Conservation (phyloP, 1,140 invertebrate species). For the Drosophila pandora region DNA sequence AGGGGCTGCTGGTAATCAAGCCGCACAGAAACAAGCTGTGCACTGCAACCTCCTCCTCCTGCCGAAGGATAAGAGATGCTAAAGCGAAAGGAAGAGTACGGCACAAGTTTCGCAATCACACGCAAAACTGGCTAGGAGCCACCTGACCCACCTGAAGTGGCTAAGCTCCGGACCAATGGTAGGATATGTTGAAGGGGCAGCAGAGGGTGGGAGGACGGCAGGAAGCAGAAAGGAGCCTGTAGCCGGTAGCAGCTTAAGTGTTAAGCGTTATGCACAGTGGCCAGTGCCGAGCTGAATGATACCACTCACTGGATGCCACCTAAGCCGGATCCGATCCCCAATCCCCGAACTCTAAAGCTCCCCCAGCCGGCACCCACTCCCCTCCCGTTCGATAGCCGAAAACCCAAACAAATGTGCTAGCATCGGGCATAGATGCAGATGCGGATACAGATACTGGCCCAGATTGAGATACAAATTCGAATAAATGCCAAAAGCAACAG, state of each 20-base stretch:
- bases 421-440: slow-evolving; percentile 21
- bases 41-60: slow-evolving; percentile 24
- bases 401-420: slow-evolving; percentile 52
- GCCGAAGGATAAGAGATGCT: slow-evolving; percentile 27
- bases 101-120: slow-evolving; percentile 58
- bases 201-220: neutral
- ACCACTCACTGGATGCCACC: slow-evolving; percentile 43
- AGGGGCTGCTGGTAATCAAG: slow-evolving; percentile 48
- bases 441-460: slow-evolving; percentile 35
- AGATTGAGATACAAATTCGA: slow-evolving; percentile 77
- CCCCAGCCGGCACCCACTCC: neutral
- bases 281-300: slow-evolving; percentile 35
- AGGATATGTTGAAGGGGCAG: slow-evolving; percentile 13
- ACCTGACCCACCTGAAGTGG: slow-evolving; percentile 34
- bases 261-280: slow-evolving; percentile 79
- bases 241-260: slow-evolving; percentile 75
- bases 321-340: slow-evolving; percentile 27
- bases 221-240: neutral
- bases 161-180: slow-evolving; percentile 36
- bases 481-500: slow-evolving; percentile 80
- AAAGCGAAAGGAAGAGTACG: slow-evolving; percentile 2
- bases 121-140: slow-evolving; percentile 40
- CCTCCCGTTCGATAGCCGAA: slow-evolving; percentile 5
- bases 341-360: neutral
- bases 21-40: slow-evolving; percentile 12